Conservation (phyloP, 2,888 invertebrate genomes). For the Aphodius granarius region DNA sequence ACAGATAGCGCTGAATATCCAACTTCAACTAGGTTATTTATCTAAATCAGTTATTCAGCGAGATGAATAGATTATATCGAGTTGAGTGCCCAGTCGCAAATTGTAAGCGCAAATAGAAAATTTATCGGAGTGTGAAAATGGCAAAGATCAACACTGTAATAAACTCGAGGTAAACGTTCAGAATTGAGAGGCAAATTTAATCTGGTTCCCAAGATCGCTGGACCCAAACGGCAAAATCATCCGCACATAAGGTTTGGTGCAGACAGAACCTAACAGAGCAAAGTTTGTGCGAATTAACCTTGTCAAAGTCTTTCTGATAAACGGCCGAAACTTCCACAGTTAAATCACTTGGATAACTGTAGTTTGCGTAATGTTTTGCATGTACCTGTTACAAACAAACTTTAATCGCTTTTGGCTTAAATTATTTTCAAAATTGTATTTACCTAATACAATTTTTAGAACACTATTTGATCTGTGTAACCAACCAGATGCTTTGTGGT, state of each 20-base stretch:
- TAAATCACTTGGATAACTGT: background rate
- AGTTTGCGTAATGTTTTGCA: background rate
- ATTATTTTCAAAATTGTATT: too few relatives aligned
- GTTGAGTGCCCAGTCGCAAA: background rate
- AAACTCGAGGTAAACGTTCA: background rate
- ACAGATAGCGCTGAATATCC: too few relatives aligned
- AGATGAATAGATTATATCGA: background rate
- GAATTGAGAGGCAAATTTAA: background rate
- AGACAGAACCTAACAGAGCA: background rate
- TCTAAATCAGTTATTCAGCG: background rate
- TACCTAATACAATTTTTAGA: too few relatives aligned
- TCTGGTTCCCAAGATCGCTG: background rate
- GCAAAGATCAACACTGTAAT: background rate
- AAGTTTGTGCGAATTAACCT: background rate
- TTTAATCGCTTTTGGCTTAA: background rate
- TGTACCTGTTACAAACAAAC: background rate
- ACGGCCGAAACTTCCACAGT: background rate
- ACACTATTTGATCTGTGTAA: too few relatives aligned
- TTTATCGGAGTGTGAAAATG: background rate
- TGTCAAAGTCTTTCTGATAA: background rate
- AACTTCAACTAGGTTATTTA: background rate
- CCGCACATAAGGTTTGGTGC: background rate
- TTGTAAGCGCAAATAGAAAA: background rate
- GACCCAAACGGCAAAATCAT: background rate
- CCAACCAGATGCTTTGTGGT: too few relatives aligned